Percentiles rank a stretch among this genome's conserved stretches.
These are phyloP conservation scores for Syngnathus acus DNA, from an alignment of 2,797 vertebrate species.

Conservation along the genomic window DNA sequence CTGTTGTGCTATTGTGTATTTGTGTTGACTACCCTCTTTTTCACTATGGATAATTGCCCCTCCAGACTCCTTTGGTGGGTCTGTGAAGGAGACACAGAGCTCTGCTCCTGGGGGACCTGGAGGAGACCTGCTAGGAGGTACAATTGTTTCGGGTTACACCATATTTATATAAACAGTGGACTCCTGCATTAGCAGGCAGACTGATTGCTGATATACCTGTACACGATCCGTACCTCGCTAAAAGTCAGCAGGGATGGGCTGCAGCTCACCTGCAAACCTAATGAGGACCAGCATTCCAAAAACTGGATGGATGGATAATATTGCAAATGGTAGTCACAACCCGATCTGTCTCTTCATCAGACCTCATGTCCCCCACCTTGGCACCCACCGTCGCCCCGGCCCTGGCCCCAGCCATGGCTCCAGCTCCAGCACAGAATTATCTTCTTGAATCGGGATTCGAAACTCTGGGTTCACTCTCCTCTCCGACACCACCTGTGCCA, in stretches of 20 bases:
- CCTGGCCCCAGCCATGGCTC: conserved; percentile 68
- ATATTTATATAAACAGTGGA: background rate
- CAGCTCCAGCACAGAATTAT: conserved; percentile 70
- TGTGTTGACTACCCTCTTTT: conserved; percentile 61
- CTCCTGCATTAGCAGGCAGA: background rate
- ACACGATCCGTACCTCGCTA: background rate
- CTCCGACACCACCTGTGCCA: conserved; percentile 35
- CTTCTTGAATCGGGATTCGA: conserved; percentile 89
- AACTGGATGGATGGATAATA: background rate
- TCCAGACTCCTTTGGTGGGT: conserved; percentile 84
- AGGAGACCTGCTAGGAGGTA: conserved; percentile 92
- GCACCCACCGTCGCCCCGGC: conserved; percentile 57
- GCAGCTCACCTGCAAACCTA: background rate
- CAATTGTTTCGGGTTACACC: conserved; percentile 6
- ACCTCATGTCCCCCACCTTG: conserved; percentile 68
- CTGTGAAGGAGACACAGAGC: conserved; percentile 73
- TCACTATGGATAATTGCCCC: conserved; percentile 54
- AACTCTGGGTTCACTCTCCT: conserved; percentile 73
- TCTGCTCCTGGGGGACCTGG: conserved; percentile 75
- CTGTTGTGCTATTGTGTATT: conserved; percentile 18
- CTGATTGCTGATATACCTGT: background rate
- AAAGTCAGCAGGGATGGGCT: background rate
- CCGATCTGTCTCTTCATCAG: conserved; percentile 26
- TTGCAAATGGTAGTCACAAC: background rate
- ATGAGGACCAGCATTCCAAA: background rate